These are phyloP conservation scores for Diabrotica balteata DNA, from an alignment of 2,888 invertebrate species.

Conservation along the genomic window DNA sequence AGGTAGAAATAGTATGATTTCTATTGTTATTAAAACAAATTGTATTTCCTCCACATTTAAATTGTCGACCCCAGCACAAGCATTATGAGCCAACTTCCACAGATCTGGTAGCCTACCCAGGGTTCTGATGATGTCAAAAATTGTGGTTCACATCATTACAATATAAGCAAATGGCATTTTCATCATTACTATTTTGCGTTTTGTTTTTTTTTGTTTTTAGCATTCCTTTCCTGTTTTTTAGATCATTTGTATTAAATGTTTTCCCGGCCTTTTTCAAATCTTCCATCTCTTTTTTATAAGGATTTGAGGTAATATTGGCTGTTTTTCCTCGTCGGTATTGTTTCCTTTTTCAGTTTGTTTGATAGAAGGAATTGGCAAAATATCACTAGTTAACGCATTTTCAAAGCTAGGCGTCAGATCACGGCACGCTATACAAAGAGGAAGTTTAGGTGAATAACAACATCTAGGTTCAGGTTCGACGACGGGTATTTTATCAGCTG, in stretches of 20 bases:
- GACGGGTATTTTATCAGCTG: slow-evolving; percentile 4
- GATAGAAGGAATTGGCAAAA: slow-evolving; percentile 4
- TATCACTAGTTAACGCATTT: slow-evolving; percentile 3
- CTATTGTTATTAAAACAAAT: no score
- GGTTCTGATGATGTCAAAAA: no score
- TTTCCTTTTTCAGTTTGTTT: slow-evolving; percentile 6
- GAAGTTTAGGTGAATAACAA: background rate
- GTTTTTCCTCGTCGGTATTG: slow-evolving; percentile 7
- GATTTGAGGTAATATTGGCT: background rate
- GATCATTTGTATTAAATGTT: slow-evolving; percentile 1
- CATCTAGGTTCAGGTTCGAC: background rate
- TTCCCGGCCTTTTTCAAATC: background rate
- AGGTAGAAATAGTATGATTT: no score
- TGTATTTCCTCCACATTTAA: background rate
- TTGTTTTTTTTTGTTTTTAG: slow-evolving; percentile 6
- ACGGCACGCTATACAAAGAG: background rate
- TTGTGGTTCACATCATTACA: no score
- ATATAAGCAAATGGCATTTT: no score
- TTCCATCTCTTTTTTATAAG: slow-evolving; percentile 4
- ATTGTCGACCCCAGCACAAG: background rate
- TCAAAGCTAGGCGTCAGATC: slow-evolving; percentile 6
- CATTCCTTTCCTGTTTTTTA: background rate
- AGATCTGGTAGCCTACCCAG: no score
- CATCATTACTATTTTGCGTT: no score
- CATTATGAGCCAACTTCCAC: slow-evolving; percentile 3